These are phyloP conservation scores for Siphonodentalium dalli DNA, from an alignment of 2,888 invertebrate genomes.

Conservation along the genomic window DNA sequence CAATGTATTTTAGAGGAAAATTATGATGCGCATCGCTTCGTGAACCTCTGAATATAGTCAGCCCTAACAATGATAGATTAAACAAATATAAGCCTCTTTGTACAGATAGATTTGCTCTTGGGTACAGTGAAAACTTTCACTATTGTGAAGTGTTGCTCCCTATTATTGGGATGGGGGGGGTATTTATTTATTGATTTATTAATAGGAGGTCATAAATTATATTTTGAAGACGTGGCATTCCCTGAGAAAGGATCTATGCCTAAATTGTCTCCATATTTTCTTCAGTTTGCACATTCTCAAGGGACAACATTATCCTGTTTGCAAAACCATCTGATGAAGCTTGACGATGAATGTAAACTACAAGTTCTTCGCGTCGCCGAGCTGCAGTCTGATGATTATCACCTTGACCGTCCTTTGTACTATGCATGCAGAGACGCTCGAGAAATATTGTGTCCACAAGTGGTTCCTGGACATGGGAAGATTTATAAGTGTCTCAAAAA, in stretches of 20 bases:
- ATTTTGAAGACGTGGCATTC: not conserved
- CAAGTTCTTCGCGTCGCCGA: conserved; percentile 86
- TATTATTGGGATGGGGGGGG: not conserved
- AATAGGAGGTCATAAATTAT: not conserved
- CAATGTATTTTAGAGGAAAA: too few species aligned
- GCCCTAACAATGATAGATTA: too few species aligned
- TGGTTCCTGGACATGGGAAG: conserved; percentile 79
- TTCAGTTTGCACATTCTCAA: conserved; percentile 71
- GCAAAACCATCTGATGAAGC: conserved; percentile 70
- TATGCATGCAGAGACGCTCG: conserved; percentile 88
- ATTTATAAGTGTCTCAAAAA: conserved; percentile 89
- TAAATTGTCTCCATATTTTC: conserved; percentile 7
- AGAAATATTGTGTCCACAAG: conserved; percentile 75
- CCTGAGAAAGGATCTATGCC: too few species aligned
- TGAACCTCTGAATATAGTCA: too few species aligned
- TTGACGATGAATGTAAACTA: conserved; percentile 76
- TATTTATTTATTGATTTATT: not conserved
- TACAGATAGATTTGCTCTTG: too few species aligned
- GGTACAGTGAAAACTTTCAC: too few species aligned
- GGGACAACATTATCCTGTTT: conserved; percentile 85
- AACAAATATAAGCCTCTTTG: too few species aligned
- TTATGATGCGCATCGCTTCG: too few species aligned
- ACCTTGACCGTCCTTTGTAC: conserved; percentile 87
- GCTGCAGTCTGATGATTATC: conserved; percentile 87
- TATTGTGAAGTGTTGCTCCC: too few species aligned